Evolutionary conservation across 2,888 invertebrate species (phyloP).

Genomic region (Drosophila cognata): DNA sequence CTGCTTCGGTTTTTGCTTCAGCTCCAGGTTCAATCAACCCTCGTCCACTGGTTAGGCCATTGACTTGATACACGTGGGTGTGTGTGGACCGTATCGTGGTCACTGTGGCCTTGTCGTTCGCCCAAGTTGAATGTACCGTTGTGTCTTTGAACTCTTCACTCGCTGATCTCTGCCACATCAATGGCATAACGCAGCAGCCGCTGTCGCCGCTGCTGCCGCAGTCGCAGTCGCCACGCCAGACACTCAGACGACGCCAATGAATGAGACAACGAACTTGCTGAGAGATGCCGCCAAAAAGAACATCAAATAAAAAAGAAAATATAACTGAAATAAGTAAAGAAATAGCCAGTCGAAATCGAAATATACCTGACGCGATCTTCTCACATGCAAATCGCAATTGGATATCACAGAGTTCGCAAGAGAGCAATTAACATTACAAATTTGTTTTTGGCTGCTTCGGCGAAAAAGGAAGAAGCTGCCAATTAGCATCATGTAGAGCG

Average conservation of each 20-base stretch:
- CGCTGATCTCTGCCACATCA: constrained; percentile 43
- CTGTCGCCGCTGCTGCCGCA: constrained; percentile 9
- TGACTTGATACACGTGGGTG: constrained; percentile 73
- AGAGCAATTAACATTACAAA: constrained; percentile 73
- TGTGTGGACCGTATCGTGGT: constrained; percentile 48
- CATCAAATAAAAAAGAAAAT: background rate
- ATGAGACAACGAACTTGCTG: constrained; percentile 74
- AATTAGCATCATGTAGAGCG: constrained; percentile 67
- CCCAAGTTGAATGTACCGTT: constrained; percentile 77
- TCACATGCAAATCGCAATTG: constrained; percentile 64
- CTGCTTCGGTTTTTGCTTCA: constrained; percentile 12
- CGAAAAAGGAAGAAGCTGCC: constrained; percentile 60
- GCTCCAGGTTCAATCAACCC: constrained; percentile 70
- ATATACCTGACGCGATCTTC: constrained; percentile 78
- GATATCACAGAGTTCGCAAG: constrained; percentile 37
- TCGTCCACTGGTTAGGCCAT: constrained; percentile 49
- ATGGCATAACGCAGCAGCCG: constrained; percentile 67
- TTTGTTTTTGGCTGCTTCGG: constrained; percentile 53
- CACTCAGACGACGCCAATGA: constrained; percentile 77
- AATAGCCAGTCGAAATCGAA: constrained; percentile 64
- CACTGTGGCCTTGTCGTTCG: constrained; percentile 71
- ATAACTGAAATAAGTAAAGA: constrained; percentile 36
- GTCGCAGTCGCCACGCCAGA: constrained; percentile 66
- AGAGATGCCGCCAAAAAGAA: constrained; percentile 44
- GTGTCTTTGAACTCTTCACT: constrained; percentile 71